Evolutionary conservation across 2,797 vertebrate species (phyloP).

Genomic region (Cyprinella venusta): DNA sequence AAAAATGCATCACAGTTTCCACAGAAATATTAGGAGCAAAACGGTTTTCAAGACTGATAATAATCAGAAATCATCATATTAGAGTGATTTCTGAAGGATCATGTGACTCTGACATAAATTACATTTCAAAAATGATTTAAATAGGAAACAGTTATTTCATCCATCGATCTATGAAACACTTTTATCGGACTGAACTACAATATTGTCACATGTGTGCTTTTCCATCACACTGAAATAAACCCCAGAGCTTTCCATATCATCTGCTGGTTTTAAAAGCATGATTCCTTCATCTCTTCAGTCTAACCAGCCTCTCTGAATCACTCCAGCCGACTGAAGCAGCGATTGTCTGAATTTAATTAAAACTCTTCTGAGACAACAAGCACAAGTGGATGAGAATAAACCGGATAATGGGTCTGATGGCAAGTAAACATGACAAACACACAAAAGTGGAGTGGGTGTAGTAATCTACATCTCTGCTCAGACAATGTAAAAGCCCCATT

Average conservation of each 20-base stretch:
- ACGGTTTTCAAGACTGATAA: background rate
- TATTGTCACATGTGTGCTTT: background rate
- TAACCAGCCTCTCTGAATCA: constrained; percentile 21
- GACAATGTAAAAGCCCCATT: background rate
- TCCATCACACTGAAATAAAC: constrained; percentile 2
- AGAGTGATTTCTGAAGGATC: background rate
- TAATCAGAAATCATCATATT: background rate
- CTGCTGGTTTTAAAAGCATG: background rate
- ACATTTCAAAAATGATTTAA: background rate
- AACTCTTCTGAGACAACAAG: constrained; percentile 55
- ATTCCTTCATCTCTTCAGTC: constrained; percentile 1
- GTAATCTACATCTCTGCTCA: constrained; percentile 29
- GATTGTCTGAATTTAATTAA: constrained; percentile 54
- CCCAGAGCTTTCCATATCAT: background rate
- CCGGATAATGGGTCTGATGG: constrained; percentile 46
- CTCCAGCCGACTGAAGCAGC: constrained; percentile 26
- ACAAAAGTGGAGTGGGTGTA: constrained; percentile 24
- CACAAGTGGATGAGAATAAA: constrained; percentile 47
- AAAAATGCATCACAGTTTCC: background rate
- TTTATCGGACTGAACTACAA: background rate
- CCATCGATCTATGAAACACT: background rate
- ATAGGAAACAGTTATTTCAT: background rate
- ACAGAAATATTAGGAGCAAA: background rate
- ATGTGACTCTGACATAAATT: background rate
- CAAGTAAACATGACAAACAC: constrained; percentile 42